Evolutionary conservation across 1,140 invertebrate species (phyloP).

Genomic region (Panagrolaimus sp.): DNA sequence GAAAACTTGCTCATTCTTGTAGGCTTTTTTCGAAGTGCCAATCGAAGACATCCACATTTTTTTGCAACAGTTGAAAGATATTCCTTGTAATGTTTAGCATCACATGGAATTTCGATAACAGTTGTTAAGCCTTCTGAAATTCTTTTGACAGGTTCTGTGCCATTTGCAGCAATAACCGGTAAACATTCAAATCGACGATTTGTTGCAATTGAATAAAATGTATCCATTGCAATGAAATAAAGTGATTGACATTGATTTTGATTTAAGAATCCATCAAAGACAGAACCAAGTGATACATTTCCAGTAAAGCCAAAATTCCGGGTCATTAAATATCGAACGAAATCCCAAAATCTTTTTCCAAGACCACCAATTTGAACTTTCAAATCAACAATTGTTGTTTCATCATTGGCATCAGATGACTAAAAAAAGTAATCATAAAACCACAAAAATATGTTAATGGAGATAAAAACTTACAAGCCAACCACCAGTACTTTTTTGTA

Average conservation of each 20-base stretch:
- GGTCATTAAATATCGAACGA: neutral
- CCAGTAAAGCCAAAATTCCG: neutral
- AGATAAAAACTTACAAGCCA: neutral
- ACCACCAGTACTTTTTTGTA: constrained; percentile 6
- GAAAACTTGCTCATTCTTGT: neutral
- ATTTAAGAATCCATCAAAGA: neutral
- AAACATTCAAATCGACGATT: neutral
- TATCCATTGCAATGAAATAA: neutral
- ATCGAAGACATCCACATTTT: neutral
- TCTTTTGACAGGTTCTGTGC: no score
- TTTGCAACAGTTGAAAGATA: neutral
- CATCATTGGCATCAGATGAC: constrained; percentile 17
- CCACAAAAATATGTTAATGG: neutral
- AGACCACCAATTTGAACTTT: constrained; percentile 13
- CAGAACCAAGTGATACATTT: neutral
- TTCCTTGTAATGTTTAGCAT: neutral
- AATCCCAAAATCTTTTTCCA: constrained; percentile 23
- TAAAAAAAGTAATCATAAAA: neutral
- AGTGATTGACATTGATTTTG: neutral
- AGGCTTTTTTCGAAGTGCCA: neutral
- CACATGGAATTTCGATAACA: neutral
- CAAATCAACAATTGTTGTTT: neutral
- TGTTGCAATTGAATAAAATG: neutral
- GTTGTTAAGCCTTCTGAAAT: no score
- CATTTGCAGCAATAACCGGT: neutral